Conservation (phyloP, 1,140 invertebrate species). For the Parasteatoda tepidariorum region DNA sequence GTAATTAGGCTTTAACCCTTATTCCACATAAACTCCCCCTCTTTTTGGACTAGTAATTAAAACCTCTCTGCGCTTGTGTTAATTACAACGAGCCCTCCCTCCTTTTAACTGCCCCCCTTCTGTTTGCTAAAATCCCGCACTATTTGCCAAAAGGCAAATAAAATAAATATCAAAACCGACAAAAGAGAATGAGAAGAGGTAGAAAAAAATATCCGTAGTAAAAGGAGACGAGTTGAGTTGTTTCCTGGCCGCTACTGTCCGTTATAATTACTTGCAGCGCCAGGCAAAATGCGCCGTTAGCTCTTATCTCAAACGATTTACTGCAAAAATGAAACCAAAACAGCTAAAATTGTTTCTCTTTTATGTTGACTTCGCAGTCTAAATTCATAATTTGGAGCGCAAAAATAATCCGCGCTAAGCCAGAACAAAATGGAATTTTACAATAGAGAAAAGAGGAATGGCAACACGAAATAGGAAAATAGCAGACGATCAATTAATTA, state of each 20-base stretch:
- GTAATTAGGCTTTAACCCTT: slow-evolving; percentile 54
- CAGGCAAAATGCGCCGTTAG: slow-evolving; percentile 36
- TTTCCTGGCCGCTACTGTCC: slow-evolving; percentile 16
- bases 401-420: no score
- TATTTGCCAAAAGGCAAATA: slow-evolving; percentile 42
- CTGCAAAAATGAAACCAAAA: no score
- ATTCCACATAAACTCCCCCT: background rate
- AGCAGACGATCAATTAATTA: no score
- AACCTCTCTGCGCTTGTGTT: slow-evolving; percentile 57
- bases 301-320: slow-evolving; percentile 36
- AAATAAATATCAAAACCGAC: slow-evolving; percentile 51
- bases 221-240: slow-evolving; percentile 42
- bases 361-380: no score
- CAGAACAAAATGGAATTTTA: no score
- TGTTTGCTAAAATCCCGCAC: slow-evolving; percentile 52
- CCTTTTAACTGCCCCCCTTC: background rate
- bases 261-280: slow-evolving; percentile 22
- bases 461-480: no score
- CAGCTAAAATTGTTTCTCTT: no score
- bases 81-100: slow-evolving; percentile 40
- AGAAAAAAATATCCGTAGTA: background rate
- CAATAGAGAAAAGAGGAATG: no score
- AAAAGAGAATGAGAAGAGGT: background rate
- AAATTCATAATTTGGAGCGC: no score
- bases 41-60: slow-evolving; percentile 48